phyloP scores from a whole-genome alignment of 2,888 invertebrate genomes.

The Cataglyphis rosenhaueri region DNA sequence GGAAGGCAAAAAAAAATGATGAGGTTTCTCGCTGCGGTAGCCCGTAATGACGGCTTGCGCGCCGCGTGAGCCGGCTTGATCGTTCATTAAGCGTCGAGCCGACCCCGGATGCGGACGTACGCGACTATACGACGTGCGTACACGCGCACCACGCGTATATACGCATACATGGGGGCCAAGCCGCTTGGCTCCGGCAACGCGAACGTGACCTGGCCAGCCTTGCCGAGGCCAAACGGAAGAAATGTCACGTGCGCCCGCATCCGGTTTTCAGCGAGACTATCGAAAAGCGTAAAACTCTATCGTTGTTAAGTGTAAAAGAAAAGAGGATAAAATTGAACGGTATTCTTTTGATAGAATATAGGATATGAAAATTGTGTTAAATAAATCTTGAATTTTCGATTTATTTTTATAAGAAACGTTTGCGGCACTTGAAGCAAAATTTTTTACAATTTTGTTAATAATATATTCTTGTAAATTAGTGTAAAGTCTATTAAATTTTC shows the following conservation, averaged over 20 bases:
- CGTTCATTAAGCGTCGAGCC: conserved; percentile 70
- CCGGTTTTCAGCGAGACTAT: conserved; percentile 71
- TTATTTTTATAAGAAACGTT: neutral
- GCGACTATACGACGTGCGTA: conserved; percentile 51
- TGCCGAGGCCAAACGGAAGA: conserved; percentile 73
- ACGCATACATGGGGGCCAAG: neutral
- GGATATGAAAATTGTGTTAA: neutral
- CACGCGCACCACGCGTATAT: conserved; percentile 57
- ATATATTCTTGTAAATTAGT: neutral
- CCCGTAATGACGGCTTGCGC: conserved; percentile 64
- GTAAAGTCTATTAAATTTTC: neutral
- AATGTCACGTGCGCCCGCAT: conserved; percentile 70
- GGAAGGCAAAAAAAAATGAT: neutral
- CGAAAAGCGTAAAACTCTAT: conserved; percentile 32
- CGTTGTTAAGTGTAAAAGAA: conserved; percentile 21
- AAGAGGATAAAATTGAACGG: neutral
- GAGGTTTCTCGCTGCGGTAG: conserved; percentile 35
- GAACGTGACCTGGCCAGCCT: conserved; percentile 64
- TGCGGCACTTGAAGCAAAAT: neutral
- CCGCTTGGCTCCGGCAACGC: conserved; percentile 24
- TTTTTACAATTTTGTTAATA: neutral
- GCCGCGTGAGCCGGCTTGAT: conserved; percentile 64
- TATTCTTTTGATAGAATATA: too few relatives aligned
- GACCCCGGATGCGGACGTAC: conserved; percentile 72
- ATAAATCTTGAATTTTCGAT: neutral